Conservation (phyloP, 2,797 vertebrate species). For the Gymnodraco acuticeps region DNA sequence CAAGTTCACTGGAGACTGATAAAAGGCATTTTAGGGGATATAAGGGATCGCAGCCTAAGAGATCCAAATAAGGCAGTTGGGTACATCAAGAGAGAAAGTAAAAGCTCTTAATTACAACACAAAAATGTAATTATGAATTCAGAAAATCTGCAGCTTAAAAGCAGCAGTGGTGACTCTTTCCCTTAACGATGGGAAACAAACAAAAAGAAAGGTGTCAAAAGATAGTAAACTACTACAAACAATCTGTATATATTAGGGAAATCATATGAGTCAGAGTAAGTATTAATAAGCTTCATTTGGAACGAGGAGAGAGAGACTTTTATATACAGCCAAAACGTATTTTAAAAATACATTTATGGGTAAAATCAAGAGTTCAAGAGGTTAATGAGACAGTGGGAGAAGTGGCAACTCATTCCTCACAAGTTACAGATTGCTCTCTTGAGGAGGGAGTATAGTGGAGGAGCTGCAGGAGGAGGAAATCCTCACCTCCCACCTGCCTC, state of each 20-base stretch:
- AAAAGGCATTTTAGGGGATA: slow-evolving; percentile 52
- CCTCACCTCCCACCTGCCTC: slow-evolving; percentile 34
- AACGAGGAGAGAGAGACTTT: not conserved
- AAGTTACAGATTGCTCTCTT: slow-evolving; percentile 26
- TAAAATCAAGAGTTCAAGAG: slow-evolving; percentile 43
- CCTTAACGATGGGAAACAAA: not conserved
- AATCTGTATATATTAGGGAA: not conserved
- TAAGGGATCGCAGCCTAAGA: slow-evolving; percentile 17
- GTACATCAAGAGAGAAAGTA: slow-evolving; percentile 29
- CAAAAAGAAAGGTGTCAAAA: not conserved
- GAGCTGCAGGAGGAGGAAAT: slow-evolving; percentile 14
- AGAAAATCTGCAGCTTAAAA: slow-evolving; percentile 2
- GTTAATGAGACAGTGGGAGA: slow-evolving; percentile 51
- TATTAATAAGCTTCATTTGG: slow-evolving; percentile 4
- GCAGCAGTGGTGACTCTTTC: not conserved
- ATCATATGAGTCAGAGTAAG: not conserved
- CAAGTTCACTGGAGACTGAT: slow-evolving; percentile 42
- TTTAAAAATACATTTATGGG: slow-evolving; percentile 20
- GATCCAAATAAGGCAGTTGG: slow-evolving; percentile 27
- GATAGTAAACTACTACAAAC: not conserved
- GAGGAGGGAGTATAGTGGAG: slow-evolving; percentile 30
- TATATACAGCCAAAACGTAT: not conserved
- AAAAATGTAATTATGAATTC: slow-evolving; percentile 18
- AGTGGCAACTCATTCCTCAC: slow-evolving; percentile 24
- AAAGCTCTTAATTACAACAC: slow-evolving; percentile 17